phyloP scores from a whole-genome alignment of 2,113 vertebrate genomes.

The Chaenocephalus aceratus region DNA sequence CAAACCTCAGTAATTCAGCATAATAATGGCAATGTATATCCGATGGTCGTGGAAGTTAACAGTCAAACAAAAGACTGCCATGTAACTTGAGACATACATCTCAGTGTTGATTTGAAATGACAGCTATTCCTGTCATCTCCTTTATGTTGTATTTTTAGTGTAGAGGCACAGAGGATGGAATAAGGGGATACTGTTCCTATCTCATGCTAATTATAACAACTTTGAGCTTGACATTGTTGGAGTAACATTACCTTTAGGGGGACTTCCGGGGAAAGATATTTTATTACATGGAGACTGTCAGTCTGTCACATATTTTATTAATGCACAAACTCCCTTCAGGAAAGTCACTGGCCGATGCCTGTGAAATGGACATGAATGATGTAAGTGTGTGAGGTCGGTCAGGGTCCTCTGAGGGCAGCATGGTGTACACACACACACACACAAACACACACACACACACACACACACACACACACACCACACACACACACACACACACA shows the following conservation, averaged over 20 bases:
- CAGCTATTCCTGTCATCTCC: neutral
- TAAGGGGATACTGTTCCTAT: neutral
- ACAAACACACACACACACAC: too few relatives aligned
- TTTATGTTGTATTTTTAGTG: neutral
- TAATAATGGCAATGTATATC: too few relatives aligned
- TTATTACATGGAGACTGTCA: neutral
- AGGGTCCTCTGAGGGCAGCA: constrained; percentile 5
- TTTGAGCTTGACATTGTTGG: constrained; percentile 10
- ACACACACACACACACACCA: too few relatives aligned
- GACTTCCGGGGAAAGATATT: constrained; percentile 16
- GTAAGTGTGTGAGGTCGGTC: neutral
- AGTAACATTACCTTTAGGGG: constrained; percentile 44
- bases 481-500: too few relatives aligned
- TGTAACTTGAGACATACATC: neutral
- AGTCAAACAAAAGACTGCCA: neutral
- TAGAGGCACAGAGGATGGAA: neutral
- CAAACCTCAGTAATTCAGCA: too few relatives aligned
- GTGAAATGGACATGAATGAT: constrained; percentile 36
- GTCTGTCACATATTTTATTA: constrained; percentile 7
- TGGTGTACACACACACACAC: neutral
- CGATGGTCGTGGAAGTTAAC: too few relatives aligned
- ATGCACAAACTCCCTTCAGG: constrained; percentile 45
- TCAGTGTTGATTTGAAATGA: neutral
- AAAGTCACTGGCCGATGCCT: constrained; percentile 39
- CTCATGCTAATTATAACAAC: constrained; percentile 36